Evolutionary conservation across 2,888 invertebrate species (phyloP).

Genomic region (Halocaridina rubra): DNA sequence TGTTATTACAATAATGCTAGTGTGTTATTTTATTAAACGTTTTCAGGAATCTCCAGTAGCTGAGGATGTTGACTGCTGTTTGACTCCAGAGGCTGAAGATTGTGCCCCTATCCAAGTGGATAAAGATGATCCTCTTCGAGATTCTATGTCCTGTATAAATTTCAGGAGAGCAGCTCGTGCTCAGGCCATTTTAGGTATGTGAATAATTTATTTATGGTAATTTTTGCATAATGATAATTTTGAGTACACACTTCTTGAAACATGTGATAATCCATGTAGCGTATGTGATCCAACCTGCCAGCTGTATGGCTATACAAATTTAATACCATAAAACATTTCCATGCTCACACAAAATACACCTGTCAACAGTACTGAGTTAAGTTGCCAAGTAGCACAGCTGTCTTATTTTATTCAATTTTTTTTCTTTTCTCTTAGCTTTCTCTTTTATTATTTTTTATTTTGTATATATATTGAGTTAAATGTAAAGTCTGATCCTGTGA

Average conservation of each 20-base stretch:
- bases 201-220: background rate
- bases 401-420: too few species aligned
- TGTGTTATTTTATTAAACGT: too few species aligned
- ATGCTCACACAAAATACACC: background rate
- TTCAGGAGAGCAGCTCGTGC: conserved; percentile 52
- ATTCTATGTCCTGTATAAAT: conserved; percentile 38
- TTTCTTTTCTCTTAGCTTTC: too few species aligned
- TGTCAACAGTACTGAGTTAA: too few species aligned
- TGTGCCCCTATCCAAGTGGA: conserved; percentile 47
- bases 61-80: conserved; percentile 53
- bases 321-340: background rate
- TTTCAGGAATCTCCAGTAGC: conserved; percentile 55
- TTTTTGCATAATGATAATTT: background rate
- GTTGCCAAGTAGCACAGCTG: too few species aligned
- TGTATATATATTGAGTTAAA: too few species aligned
- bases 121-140: conserved; percentile 27
- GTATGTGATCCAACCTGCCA: background rate
- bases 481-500: too few species aligned
- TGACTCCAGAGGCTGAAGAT: conserved; percentile 46
- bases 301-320: background rate
- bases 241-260: background rate
- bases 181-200: conserved; percentile 59
- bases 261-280: background rate
- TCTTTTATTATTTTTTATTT: too few species aligned
- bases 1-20: background rate